Conservation (phyloP, 2,113 vertebrate species). For the Petroica traversi region DNA sequence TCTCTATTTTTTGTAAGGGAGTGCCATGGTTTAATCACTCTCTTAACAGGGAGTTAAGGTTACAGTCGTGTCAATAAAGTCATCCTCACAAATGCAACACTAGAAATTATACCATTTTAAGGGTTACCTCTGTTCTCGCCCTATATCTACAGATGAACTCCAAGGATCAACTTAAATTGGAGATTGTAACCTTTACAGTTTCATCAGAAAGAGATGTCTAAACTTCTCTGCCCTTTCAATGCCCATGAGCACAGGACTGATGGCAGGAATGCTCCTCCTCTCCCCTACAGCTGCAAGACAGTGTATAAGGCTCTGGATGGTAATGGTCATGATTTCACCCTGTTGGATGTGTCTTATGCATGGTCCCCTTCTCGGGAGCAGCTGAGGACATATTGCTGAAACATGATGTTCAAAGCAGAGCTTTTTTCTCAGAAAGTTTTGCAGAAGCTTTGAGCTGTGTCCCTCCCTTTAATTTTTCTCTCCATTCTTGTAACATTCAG, state of each 20-base stretch:
- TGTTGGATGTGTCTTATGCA: neutral
- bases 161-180: neutral
- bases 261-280: neutral
- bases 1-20: neutral
- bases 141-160: neutral
- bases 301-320: neutral
- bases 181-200: neutral
- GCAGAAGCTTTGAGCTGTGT: neutral
- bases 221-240: neutral
- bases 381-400: neutral
- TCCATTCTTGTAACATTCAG: neutral
- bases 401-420: neutral
- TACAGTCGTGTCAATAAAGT: neutral
- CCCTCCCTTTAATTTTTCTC: neutral
- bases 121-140: neutral
- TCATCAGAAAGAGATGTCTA: neutral
- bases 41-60: neutral
- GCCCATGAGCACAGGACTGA: neutral
- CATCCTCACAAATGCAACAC: neutral
- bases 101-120: neutral
- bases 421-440: neutral
- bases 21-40: neutral
- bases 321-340: neutral
- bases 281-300: neutral
- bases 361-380: neutral